Conservation (phyloP, 2,797 vertebrate genomes). For the Coilia nasus region DNA sequence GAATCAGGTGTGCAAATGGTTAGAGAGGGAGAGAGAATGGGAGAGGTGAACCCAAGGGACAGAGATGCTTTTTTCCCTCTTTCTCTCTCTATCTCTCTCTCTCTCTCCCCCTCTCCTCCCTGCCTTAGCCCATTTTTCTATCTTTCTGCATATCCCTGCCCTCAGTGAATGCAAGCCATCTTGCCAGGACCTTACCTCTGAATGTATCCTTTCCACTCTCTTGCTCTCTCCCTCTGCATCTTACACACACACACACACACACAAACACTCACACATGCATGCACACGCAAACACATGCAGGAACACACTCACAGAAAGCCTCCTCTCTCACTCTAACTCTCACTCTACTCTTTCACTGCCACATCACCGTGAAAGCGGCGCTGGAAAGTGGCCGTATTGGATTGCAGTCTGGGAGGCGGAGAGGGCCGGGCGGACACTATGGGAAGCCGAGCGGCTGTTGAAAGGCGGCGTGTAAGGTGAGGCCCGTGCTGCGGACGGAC, state of each 20-base stretch:
- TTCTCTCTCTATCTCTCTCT: not conserved
- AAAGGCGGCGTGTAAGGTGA: slow-evolving; percentile 15
- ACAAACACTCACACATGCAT: not conserved
- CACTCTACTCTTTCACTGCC: slow-evolving; percentile 32
- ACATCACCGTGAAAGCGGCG: slow-evolving; percentile 43
- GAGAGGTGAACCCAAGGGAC: slow-evolving; percentile 23
- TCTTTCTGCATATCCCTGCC: slow-evolving; percentile 45
- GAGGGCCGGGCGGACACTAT: not conserved
- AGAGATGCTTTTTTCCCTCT: not conserved
- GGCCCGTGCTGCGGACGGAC: not conserved
- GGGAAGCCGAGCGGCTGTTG: slow-evolving; percentile 28
- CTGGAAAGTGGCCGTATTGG: slow-evolving; percentile 25
- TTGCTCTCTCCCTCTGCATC: slow-evolving; percentile 30
- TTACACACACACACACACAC: not conserved
- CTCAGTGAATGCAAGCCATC: slow-evolving; percentile 52
- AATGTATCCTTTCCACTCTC: slow-evolving; percentile 49
- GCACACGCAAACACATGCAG: no score
- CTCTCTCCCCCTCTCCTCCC: not conserved
- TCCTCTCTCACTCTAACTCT: slow-evolving; percentile 14
- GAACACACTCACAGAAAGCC: no score
- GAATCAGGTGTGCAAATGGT: not conserved
- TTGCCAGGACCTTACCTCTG: slow-evolving; percentile 44
- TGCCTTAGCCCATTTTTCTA: slow-evolving; percentile 5
- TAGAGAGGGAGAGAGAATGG: not conserved
- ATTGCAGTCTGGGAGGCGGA: slow-evolving; percentile 9